phyloP scores from a whole-genome alignment of 2,113 vertebrate species.

The Mystacornis crossleyi region DNA sequence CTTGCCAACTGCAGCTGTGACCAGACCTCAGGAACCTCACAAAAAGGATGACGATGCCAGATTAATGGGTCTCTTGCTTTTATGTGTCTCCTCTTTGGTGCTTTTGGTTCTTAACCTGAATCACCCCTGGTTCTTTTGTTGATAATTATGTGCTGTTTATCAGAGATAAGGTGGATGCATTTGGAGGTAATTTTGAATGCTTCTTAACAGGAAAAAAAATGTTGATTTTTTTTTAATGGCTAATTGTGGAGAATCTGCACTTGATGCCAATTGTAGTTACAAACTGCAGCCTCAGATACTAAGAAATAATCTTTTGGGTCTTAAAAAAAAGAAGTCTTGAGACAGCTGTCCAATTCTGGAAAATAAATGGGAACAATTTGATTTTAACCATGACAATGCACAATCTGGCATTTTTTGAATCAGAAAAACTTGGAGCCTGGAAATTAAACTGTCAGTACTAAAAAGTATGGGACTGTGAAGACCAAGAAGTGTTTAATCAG shows the following conservation, averaged over 20 bases:
- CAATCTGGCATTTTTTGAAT: conserved; percentile 76
- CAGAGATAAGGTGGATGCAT: neutral
- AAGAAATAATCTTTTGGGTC: conserved; percentile 55
- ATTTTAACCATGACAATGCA: conserved; percentile 75
- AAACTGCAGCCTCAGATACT: neutral
- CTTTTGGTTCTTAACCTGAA: neutral
- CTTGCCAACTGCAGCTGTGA: neutral
- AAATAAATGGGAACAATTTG: conserved; percentile 73
- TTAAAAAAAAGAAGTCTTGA: conserved; percentile 23
- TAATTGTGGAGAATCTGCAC: conserved; percentile 5
- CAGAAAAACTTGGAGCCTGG: conserved; percentile 67
- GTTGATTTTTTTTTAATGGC: neutral
- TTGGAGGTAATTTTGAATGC: neutral
- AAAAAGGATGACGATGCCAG: neutral
- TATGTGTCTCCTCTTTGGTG: neutral
- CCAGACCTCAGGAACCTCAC: neutral
- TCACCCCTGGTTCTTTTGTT: neutral
- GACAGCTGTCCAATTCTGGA: conserved; percentile 55
- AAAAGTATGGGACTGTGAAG: conserved; percentile 72
- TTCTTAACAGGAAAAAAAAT: neutral
- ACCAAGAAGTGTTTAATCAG: conserved; percentile 73
- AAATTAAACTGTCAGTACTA: conserved; percentile 80
- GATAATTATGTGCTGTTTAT: neutral
- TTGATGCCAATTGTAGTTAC: neutral
- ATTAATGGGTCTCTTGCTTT: neutral